phyloP scores from a whole-genome alignment of 2,797 vertebrate species.

The Neosalanx taihuensis region DNA sequence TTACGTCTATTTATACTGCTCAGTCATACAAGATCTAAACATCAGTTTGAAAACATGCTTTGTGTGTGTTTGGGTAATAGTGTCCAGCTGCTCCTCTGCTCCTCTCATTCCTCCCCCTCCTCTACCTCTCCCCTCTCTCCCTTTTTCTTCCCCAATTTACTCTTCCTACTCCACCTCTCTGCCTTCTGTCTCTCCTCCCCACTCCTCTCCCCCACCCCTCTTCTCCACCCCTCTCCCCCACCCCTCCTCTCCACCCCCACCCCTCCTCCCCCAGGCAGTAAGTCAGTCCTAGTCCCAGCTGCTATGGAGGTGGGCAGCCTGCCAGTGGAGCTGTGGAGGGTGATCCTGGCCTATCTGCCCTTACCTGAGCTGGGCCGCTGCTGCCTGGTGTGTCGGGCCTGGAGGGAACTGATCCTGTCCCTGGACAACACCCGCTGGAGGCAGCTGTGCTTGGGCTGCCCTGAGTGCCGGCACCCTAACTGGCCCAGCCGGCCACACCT shows the following conservation, averaged over 20 bases:
- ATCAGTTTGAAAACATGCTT: too few relatives aligned
- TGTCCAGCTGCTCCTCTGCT: too few relatives aligned
- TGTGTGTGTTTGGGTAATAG: too few relatives aligned
- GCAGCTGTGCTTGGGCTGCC: constrained; percentile 82
- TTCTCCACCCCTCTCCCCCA: too few relatives aligned
- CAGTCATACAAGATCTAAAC: too few relatives aligned
- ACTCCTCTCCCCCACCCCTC: background rate
- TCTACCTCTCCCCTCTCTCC: too few relatives aligned
- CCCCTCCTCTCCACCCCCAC: background rate
- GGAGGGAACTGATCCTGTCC: constrained; percentile 85
- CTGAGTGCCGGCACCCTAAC: constrained; percentile 84
- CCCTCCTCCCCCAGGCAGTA: background rate
- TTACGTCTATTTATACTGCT: too few relatives aligned
- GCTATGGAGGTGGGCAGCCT: constrained; percentile 79
- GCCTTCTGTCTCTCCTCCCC: background rate
- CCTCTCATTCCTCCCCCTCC: too few relatives aligned
- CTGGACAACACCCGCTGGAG: constrained; percentile 89
- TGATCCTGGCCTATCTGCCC: constrained; percentile 83
- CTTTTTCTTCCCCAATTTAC: background rate
- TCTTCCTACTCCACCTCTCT: background rate
- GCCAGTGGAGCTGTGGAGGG: constrained; percentile 83
- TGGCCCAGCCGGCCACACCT: constrained; percentile 82
- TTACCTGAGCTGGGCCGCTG: constrained; percentile 86
- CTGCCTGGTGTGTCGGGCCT: constrained; percentile 85
- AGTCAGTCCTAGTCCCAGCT: constrained; percentile 24